phyloP scores from a whole-genome alignment of 2,113 vertebrate genomes.

The Anoura caudifer region DNA sequence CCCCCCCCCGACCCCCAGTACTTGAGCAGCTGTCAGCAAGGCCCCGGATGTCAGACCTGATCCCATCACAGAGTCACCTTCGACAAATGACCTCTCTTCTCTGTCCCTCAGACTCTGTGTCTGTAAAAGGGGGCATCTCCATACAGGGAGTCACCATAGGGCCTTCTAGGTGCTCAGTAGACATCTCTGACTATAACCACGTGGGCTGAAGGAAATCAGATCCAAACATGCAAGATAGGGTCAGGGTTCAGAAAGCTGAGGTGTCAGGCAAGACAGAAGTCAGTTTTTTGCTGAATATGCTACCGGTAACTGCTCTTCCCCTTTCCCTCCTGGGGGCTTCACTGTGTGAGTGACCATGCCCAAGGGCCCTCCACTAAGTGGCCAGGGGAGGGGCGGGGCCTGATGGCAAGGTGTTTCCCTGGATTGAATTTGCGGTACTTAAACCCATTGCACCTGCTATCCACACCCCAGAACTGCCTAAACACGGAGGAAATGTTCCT shows the following conservation, averaged over 20 bases:
- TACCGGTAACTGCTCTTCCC: not conserved
- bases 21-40: too few relatives aligned
- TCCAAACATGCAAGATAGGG: not conserved
- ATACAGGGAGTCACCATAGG: not conserved
- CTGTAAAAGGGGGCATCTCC: not conserved
- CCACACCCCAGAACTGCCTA: not conserved
- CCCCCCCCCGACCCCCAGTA: not conserved
- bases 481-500: not conserved
- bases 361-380: not conserved
- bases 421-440: not conserved
- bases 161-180: not conserved
- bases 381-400: not conserved
- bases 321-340: not conserved
- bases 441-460: not conserved
- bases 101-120: not conserved
- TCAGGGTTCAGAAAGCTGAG: not conserved
- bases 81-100: not conserved
- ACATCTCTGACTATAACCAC: not conserved
- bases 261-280: not conserved
- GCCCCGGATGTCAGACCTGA: not conserved
- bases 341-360: not conserved
- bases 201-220: not conserved
- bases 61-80: not conserved
- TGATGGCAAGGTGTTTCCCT: not conserved
- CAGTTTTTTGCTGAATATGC: not conserved